A percentile compares a stretch with the other conserved stretches of the same genome.
Conservation (phyloP, 2,797 vertebrate genomes). For the Acomys russatus region DNA sequence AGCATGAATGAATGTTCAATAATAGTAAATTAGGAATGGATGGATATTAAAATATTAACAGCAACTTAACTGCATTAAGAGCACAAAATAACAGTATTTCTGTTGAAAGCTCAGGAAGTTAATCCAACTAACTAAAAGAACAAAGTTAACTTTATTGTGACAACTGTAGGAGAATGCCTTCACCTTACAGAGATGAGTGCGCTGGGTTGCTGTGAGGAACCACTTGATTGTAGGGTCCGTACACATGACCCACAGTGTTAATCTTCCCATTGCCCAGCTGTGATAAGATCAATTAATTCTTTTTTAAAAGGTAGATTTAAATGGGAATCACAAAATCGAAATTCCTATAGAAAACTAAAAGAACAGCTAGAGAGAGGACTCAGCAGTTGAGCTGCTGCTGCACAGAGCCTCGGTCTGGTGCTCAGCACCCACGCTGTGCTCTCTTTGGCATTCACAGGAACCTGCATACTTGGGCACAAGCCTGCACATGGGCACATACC, state of each 20-base stretch:
- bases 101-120: conserved; percentile 28
- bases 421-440: background rate
- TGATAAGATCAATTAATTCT: background rate
- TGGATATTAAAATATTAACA: conserved; percentile 13
- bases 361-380: background rate
- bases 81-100: conserved; percentile 8
- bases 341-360: conserved; percentile 3
- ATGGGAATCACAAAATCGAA: conserved; percentile 13
- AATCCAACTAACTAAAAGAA: conserved; percentile 23
- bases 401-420: background rate
- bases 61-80: background rate
- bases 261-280: background rate
- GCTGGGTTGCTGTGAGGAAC: background rate
- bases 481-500: background rate
- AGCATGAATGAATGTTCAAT: background rate
- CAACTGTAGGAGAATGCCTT: background rate
- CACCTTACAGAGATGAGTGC: background rate
- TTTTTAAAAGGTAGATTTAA: background rate
- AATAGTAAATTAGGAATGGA: background rate
- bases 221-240: background rate
- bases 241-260: no score
- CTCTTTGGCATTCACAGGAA: background rate
- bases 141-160: conserved; percentile 1
- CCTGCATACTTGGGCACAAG: background rate
- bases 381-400: no score